Conservation (phyloP, 2,797 vertebrate genomes). For the Hafferia zeledoni region DNA sequence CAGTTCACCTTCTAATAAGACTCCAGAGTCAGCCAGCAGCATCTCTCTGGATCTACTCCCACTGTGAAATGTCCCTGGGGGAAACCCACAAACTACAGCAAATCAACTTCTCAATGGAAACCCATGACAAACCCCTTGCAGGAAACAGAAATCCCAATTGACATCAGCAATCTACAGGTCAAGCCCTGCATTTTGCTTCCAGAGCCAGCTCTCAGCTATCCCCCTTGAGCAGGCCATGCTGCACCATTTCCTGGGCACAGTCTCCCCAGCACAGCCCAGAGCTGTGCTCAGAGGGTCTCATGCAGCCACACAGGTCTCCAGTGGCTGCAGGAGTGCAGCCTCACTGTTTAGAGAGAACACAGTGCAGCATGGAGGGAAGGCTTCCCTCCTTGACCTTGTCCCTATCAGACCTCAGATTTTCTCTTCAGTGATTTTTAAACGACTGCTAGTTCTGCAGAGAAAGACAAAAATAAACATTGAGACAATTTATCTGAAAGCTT, state of each 20-base stretch:
- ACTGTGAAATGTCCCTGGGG: neutral
- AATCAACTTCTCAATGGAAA: neutral
- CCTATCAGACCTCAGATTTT: neutral
- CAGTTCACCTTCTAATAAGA: neutral
- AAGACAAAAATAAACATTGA: neutral
- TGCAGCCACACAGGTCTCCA: neutral
- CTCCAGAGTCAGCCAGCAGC: neutral
- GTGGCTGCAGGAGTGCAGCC: neutral
- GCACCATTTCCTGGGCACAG: neutral
- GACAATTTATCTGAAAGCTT: neutral
- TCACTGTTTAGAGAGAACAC: neutral
- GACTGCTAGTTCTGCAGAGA: neutral
- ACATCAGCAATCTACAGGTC: neutral
- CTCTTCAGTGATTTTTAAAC: neutral
- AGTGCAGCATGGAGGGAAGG: neutral
- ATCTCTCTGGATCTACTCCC: neutral
- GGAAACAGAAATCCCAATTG: neutral
- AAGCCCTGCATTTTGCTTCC: neutral
- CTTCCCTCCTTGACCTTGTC: neutral
- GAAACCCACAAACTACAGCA: neutral
- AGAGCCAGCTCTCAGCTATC: neutral
- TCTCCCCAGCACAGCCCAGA: neutral
- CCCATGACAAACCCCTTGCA: accelerated
- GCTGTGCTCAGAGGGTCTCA: neutral
- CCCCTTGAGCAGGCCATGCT: neutral